These are phyloP conservation scores for Sprattus sprattus DNA, from an alignment of 2,113 vertebrate genomes.

Conservation along the genomic window DNA sequence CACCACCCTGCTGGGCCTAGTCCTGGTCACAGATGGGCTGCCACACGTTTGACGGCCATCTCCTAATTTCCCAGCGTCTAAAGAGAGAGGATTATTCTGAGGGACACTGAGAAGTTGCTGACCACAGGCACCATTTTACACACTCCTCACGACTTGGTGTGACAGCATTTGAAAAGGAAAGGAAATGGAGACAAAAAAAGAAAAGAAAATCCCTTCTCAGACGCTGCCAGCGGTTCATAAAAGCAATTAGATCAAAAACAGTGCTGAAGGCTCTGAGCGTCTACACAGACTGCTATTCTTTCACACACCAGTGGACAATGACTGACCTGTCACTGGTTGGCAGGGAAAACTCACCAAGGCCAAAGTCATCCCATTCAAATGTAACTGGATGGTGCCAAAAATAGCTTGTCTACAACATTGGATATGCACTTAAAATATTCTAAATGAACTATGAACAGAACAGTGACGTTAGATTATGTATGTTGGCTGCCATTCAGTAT, in stretches of 20 bases:
- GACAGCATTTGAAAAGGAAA: constrained; percentile 8
- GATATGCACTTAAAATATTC: neutral
- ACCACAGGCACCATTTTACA: constrained; percentile 47
- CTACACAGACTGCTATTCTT: neutral
- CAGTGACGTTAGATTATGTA: neutral
- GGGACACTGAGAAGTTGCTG: constrained; percentile 29
- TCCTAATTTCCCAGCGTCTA: constrained; percentile 47
- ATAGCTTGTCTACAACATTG: neutral
- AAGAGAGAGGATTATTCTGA: constrained; percentile 49
- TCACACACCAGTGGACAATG: neutral
- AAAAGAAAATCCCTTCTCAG: neutral
- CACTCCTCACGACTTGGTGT: constrained; percentile 16
- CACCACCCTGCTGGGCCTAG: constrained; percentile 21
- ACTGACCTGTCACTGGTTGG: neutral
- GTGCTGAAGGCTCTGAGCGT: neutral
- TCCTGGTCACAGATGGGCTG: constrained; percentile 49
- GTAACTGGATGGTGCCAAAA: neutral
- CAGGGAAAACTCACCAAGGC: neutral
- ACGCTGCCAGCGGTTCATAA: neutral
- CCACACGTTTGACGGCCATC: constrained; percentile 57
- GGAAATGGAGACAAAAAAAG: neutral
- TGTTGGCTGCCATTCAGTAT: neutral
- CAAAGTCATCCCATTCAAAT: neutral
- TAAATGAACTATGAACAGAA: too few species aligned
- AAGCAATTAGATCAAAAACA: constrained; percentile 17